These are phyloP conservation scores for Glyphotaelius pellucidus DNA, from an alignment of 2,888 invertebrate genomes.

Conservation along the genomic window DNA sequence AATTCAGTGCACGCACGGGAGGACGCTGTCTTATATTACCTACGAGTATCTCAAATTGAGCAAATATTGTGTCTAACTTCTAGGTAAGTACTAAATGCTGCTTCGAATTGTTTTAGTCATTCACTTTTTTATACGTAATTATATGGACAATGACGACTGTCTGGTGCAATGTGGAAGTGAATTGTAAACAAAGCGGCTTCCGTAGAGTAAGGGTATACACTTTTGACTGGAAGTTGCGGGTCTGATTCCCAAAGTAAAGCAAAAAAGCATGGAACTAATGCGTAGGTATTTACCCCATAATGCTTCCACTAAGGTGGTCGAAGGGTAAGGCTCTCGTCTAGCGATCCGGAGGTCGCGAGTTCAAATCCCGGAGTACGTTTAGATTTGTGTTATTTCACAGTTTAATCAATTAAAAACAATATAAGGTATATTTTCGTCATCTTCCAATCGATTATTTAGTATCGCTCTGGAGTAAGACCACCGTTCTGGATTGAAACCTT, in stretches of 20 bases:
- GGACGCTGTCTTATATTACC: constrained; percentile 27
- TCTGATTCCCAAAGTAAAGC: not conserved
- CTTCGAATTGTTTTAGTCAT: not conserved
- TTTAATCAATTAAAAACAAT: no score
- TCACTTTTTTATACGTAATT: not conserved
- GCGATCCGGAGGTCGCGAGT: no score
- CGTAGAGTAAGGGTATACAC: not conserved
- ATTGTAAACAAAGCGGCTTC: not conserved
- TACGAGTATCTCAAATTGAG: constrained; percentile 24
- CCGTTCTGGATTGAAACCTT: no score
- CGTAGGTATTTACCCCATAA: no score
- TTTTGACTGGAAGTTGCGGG: not conserved
- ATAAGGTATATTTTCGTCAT: no score
- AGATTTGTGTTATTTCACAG: no score
- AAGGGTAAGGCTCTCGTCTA: no score
- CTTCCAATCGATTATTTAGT: no score
- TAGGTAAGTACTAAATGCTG: not conserved
- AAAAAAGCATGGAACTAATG: not conserved
- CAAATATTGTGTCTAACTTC: not conserved
- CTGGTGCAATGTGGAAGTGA: not conserved
- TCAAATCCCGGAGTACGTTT: no score
- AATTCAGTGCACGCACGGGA: constrained; percentile 47
- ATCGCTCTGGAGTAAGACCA: no score
- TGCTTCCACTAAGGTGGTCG: no score
- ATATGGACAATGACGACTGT: not conserved